These are phyloP conservation scores for Griposia aprilina DNA, from an alignment of 2,888 invertebrate genomes.

Conservation along the genomic window DNA sequence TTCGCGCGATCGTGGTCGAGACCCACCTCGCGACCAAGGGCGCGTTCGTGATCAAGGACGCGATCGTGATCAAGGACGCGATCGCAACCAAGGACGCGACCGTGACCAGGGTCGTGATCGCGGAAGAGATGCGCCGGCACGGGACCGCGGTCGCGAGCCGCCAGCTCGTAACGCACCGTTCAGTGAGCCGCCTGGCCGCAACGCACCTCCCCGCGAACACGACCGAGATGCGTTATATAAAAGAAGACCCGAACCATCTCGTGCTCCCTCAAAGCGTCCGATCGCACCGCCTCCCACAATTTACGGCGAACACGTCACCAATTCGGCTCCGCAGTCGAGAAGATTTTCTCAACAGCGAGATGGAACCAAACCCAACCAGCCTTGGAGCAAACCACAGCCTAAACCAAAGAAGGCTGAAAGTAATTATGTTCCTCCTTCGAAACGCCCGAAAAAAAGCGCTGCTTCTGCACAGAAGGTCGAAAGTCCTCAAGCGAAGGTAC, in stretches of 20 bases:
- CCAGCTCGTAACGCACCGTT: slow-evolving; percentile 23
- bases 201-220: slow-evolving; percentile 20
- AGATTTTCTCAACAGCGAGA: slow-evolving; percentile 33
- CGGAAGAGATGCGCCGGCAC: slow-evolving; percentile 5
- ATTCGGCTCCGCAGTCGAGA: background rate
- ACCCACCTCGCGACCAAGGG: slow-evolving; percentile 19
- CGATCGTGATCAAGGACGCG: slow-evolving; percentile 19
- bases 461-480: background rate
- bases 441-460: slow-evolving; percentile 25
- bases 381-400: slow-evolving; percentile 18
- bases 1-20: slow-evolving; percentile 34
- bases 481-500: slow-evolving; percentile 3
- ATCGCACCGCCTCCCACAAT: background rate
- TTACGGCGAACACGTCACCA: slow-evolving; percentile 26
- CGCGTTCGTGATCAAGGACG: slow-evolving; percentile 27
- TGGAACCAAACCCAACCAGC: slow-evolving; percentile 9
- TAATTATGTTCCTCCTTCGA: slow-evolving; percentile 26
- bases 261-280: slow-evolving; percentile 28
- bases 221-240: slow-evolving; percentile 1
- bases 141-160: slow-evolving; percentile 22
- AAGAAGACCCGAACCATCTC: slow-evolving; percentile 35
- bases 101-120: slow-evolving; percentile 34
- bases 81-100: slow-evolving; percentile 14
- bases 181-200: background rate
- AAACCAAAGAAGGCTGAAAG: background rate